A percentile compares a stretch with the other conserved stretches of the same genome.
Evolutionary conservation across 2,797 vertebrate genomes (phyloP).

Genomic region (Semaprochilodus insignis): DNA sequence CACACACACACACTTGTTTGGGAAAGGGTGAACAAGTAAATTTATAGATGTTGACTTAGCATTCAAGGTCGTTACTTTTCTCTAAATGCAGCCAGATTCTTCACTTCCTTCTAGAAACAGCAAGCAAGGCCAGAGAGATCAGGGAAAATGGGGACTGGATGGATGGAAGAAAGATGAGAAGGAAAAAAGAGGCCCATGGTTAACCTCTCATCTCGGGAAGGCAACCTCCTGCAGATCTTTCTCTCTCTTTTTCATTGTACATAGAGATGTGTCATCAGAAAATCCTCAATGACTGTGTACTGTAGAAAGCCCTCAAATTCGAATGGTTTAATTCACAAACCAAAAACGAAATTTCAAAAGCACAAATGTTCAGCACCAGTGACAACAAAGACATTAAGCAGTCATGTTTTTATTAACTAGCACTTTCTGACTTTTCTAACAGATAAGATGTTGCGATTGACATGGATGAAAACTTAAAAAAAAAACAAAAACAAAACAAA

Average conservation of each 20-base stretch:
- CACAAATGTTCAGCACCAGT: background rate
- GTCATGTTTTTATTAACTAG: background rate
- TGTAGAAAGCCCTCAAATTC: background rate
- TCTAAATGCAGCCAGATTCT: conserved; percentile 17
- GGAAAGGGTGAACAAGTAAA: background rate
- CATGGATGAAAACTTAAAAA: background rate
- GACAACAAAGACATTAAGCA: background rate
- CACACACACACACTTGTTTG: background rate
- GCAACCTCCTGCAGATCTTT: background rate
- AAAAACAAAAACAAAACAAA: too few relatives aligned
- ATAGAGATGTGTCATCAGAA: background rate
- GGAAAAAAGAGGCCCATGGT: conserved; percentile 5
- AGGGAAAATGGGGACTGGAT: background rate
- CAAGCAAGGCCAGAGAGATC: conserved; percentile 7
- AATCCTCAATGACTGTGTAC: background rate
- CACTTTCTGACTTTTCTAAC: too few relatives aligned
- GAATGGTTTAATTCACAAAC: background rate
- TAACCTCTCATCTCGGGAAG: conserved; percentile 4
- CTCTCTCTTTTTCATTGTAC: background rate
- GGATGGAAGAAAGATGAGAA: conserved; percentile 20
- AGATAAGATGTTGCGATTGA: background rate
- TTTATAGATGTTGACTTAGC: conserved; percentile 51
- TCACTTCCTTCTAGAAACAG: conserved; percentile 26
- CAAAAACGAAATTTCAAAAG: too few relatives aligned
- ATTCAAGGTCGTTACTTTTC: conserved; percentile 38